phyloP scores from a whole-genome alignment of 2,113 vertebrate genomes.

The Mellivora capensis region DNA sequence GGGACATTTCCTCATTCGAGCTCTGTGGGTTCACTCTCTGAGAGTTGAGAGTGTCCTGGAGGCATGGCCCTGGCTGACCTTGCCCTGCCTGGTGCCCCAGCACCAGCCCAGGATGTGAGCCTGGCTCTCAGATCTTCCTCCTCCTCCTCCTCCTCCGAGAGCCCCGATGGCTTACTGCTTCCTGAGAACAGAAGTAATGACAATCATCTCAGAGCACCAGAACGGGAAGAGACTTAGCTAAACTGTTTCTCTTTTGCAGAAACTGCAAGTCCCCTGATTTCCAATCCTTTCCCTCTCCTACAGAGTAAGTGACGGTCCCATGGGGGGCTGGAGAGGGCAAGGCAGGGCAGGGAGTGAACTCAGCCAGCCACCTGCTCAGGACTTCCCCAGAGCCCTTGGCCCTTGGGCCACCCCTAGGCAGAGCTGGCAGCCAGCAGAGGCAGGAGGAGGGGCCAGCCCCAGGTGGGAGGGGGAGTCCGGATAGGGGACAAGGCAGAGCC shows the following conservation, averaged over 20 bases:
- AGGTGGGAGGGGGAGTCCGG: background rate
- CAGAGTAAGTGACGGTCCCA: slow-evolving; percentile 86
- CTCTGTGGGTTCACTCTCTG: background rate
- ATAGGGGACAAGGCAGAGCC: background rate
- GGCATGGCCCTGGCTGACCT: background rate
- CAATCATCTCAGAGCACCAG: background rate
- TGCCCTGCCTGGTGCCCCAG: background rate
- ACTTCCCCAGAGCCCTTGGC: background rate
- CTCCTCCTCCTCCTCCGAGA: background rate
- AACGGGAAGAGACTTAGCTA: slow-evolving; percentile 55
- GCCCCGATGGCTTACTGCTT: background rate
- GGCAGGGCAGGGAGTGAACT: slow-evolving; percentile 27
- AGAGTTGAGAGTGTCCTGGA: background rate
- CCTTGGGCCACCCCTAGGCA: background rate
- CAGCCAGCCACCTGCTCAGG: background rate
- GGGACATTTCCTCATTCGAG: fast-evolving
- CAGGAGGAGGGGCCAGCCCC: background rate
- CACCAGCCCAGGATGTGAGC: background rate
- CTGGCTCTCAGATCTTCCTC: background rate
- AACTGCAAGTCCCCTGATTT: slow-evolving; percentile 90
- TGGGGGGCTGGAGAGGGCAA: slow-evolving; percentile 50
- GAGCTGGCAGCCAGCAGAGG: background rate
- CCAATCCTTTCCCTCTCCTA: slow-evolving; percentile 87
- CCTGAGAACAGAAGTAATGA: background rate
- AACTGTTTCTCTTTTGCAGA: slow-evolving; percentile 87